phyloP scores from a whole-genome alignment of 2,113 vertebrate genomes.

The Cyanocitta stelleri region DNA sequence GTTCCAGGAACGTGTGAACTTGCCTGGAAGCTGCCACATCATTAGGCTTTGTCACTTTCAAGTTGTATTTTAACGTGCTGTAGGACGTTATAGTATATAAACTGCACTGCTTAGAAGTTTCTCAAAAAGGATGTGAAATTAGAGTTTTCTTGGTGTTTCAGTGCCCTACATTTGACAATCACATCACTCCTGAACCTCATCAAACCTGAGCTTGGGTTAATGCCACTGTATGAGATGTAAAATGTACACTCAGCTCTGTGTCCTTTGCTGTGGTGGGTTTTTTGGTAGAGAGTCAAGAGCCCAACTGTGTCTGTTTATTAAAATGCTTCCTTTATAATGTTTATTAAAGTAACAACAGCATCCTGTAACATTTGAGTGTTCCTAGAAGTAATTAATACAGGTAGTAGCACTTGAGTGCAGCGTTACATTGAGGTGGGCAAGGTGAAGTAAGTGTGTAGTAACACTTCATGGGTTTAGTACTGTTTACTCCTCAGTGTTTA shows the following conservation, averaged over 20 bases:
- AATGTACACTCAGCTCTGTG: neutral
- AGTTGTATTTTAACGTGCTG: neutral
- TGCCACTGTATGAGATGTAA: neutral
- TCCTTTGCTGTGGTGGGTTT: neutral
- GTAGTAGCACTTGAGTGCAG: neutral
- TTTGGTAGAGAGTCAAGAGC: neutral
- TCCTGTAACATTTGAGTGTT: neutral
- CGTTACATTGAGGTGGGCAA: neutral
- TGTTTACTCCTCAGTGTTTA: neutral
- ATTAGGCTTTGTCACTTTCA: neutral
- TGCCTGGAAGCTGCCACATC: neutral
- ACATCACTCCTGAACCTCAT: neutral
- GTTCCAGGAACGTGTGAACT: neutral
- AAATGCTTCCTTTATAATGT: neutral
- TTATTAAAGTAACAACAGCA: neutral
- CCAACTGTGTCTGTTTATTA: neutral
- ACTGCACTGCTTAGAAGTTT: neutral
- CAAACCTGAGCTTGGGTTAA: neutral
- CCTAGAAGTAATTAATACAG: neutral
- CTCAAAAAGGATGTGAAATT: neutral
- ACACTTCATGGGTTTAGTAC: neutral
- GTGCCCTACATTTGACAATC: accelerated
- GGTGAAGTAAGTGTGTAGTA: neutral
- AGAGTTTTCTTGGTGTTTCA: neutral
- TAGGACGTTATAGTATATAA: neutral